phyloP scores from a whole-genome alignment of 1,140 invertebrate genomes.

The Protaetia brevitarsis region DNA sequence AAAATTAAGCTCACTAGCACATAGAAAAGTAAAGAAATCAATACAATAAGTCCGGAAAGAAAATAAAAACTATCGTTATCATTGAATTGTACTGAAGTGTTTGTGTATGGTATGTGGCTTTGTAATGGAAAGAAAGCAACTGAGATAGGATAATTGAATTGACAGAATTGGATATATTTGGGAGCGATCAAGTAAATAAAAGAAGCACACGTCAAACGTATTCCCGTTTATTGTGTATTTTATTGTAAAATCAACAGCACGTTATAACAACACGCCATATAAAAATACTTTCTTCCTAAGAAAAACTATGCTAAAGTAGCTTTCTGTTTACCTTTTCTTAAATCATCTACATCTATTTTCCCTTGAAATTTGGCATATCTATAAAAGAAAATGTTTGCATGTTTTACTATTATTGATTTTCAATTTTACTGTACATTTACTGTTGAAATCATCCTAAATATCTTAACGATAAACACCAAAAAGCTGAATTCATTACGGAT shows the following conservation, averaged over 20 bases:
- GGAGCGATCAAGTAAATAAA: conserved; percentile 19
- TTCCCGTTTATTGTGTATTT: background rate
- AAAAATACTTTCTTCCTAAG: background rate
- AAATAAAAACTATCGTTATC: conserved; percentile 12
- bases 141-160: conserved; percentile 25
- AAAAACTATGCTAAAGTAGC: conserved; percentile 16
- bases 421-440: background rate
- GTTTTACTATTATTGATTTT: background rate
- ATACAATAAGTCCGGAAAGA: background rate
- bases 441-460: no score
- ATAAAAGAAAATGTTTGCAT: background rate
- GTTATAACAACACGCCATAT: background rate
- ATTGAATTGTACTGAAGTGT: conserved; percentile 8
- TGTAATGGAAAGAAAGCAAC: conserved; percentile 30
- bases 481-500: no score
- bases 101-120: conserved; percentile 23
- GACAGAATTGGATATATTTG: conserved; percentile 22
- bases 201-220: background rate
- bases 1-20: no score
- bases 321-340: conserved; percentile 17
- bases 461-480: no score
- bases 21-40: background rate
- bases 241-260: conserved; percentile 8
- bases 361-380: conserved; percentile 24
- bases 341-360: background rate